Base-by-base conservation (phyloP, 2,797 vertebrate genomes). In the Artibeus lituratus region DNA sequence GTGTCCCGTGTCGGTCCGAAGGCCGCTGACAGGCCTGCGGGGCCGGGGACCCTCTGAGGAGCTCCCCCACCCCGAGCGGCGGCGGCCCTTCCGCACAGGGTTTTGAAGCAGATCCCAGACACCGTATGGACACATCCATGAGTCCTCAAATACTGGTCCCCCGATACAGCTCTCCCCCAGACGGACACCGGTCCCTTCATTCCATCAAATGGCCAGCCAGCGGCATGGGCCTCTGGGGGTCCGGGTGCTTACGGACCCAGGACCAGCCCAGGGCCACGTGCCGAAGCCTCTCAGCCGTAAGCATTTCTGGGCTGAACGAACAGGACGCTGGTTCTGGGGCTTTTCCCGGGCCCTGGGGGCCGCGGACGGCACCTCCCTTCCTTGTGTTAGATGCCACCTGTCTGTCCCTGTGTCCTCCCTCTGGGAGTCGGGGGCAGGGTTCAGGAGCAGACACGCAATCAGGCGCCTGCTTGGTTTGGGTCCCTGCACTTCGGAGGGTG, bases 301-400 rank as follows among this genome's bases (percentile, higher is more conserved):
- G 22, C n/a, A 1, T 19, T 53, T 51, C 29, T 26, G 74, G 35
- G 35, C 2, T 18, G 62, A 44, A 44, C 32, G 49, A 11, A 16
- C 0, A 0, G 37, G 49, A 1, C 3, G 0, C 9, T 1, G 2
- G 10, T 15, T 3, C 26, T 0, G 16, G 0, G 0, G 7, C 0
- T 0, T 2, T 5, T 11, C 18, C 49, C 7, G 0, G 0, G 4
- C 5, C 29, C 87, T 19, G 72, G 32, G 24, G 3, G 15, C 5
- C 4, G 19, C 37, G 1, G 7, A 7, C 3, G 44, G 57, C 22
- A 1, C 26, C 14, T 49, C 7, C 39, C 14, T 39, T 15, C 49
- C 8, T 32, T 39, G 5, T 2, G 24, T 6, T 16, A 10, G 7
- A 1, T 39, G 5, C 14, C 7, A 0, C 29, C 22, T 6, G 2